Percentiles rank a stretch among this genome's conserved stretches.
phyloP scores from a whole-genome alignment of 1,140 invertebrate genomes.

The Steinernema khuongi region DNA sequence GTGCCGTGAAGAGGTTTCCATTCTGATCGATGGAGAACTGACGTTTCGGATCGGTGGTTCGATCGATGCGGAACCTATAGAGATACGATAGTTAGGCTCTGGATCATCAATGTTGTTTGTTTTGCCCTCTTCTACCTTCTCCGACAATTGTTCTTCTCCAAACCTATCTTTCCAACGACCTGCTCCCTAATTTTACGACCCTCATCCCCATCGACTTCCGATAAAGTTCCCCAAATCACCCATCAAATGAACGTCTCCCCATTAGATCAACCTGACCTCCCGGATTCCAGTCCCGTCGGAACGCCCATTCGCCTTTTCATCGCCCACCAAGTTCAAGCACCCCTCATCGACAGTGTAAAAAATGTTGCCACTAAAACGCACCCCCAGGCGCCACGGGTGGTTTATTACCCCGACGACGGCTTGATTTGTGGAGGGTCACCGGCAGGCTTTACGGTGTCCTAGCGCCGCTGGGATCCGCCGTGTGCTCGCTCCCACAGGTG shows the following conservation, averaged over 20 bases:
- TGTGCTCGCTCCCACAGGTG: not conserved
- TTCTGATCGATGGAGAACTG: slow-evolving; percentile 59
- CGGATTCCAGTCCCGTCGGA: too few relatives aligned
- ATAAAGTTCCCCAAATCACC: not conserved
- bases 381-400: not conserved
- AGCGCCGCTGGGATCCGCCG: not conserved
- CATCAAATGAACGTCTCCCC: not conserved
- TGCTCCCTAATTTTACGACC: not conserved
- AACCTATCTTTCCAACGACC: not conserved
- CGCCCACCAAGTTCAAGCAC: too few relatives aligned
- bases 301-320: too few relatives aligned
- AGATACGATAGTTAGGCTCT: slow-evolving; percentile 6
- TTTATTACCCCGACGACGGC: not conserved
- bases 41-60: slow-evolving; percentile 57
- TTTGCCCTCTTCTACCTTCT: not conserved
- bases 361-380: too few relatives aligned
- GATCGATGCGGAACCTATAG: slow-evolving; percentile 56
- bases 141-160: not conserved
- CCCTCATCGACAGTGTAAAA: too few relatives aligned
- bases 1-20: slow-evolving; percentile 50
- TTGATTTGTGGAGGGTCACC: not conserved
- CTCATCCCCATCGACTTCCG: too few relatives aligned
- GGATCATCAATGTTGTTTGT: not conserved
- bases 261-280: not conserved
- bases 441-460: not conserved